Percentiles rank a stretch among this genome's conserved stretches.
Conservation (phyloP, 2,888 invertebrate species). For the Agrotis exclamationis region DNA sequence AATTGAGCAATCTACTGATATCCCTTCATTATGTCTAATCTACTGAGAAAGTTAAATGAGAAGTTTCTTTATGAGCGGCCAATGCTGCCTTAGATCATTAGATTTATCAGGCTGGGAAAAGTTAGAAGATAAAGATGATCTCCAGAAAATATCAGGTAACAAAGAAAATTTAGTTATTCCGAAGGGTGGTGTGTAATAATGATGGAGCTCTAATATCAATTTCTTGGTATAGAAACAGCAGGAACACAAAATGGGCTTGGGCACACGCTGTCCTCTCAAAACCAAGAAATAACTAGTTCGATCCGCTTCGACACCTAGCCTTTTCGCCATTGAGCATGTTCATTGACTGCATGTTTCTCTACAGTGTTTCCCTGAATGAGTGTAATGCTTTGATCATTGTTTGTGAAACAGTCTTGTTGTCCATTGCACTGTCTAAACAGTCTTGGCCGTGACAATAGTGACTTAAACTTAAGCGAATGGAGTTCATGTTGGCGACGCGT, state of each 20-base stretch:
- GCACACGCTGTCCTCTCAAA: conserved; percentile 6
- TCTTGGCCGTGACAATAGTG: conserved; percentile 68
- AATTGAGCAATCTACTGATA: conserved; percentile 42
- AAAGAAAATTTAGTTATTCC: no score
- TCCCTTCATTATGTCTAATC: conserved; percentile 39
- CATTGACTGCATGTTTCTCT: conserved; percentile 65
- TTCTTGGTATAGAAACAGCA: conserved; percentile 11
- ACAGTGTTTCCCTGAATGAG: conserved; percentile 76
- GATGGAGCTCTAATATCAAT: background rate
- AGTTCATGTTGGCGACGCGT: conserved; percentile 54
- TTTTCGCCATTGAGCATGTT: conserved; percentile 50
- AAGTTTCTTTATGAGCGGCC: conserved; percentile 15
- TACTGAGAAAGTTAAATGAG: conserved; percentile 31
- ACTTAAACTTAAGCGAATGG: conserved; percentile 60
- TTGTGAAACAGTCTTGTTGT: conserved; percentile 84
- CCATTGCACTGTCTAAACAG: conserved; percentile 77
- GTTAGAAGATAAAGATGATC: no score
- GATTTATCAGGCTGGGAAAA: background rate
- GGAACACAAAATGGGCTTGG: background rate
- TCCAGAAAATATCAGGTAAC: background rate
- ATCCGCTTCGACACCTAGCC: conserved; percentile 39
- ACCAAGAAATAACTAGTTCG: conserved; percentile 23
- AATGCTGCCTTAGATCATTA: background rate
- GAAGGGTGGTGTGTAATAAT: no score
- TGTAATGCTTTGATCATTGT: conserved; percentile 76